These are phyloP conservation scores for Operophtera brumata DNA, from an alignment of 2,888 invertebrate genomes.

Conservation along the genomic window DNA sequence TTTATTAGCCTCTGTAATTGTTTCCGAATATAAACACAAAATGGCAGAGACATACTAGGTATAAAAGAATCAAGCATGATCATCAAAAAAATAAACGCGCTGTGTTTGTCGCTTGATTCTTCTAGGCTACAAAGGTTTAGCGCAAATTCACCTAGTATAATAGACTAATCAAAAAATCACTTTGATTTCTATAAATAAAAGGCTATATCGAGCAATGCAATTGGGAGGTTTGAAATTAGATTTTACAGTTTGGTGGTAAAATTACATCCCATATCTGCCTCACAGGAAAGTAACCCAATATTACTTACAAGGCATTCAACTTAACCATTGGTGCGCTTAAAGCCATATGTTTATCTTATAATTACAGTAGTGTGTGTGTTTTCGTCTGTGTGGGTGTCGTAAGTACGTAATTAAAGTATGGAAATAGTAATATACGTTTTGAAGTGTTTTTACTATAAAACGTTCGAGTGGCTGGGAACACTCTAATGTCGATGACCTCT, in stretches of 20 bases:
- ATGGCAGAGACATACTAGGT: too few species aligned
- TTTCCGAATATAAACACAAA: too few species aligned
- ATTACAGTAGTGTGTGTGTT: conserved; percentile 48
- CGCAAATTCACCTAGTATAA: too few species aligned
- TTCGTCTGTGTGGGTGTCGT: conserved; percentile 57
- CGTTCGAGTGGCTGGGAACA: conserved; percentile 75
- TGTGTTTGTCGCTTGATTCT: too few species aligned
- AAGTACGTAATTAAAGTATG: conserved; percentile 76
- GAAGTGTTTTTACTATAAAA: conserved; percentile 80
- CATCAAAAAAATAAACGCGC: too few species aligned
- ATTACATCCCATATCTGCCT: conserved; percentile 17
- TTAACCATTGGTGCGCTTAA: conserved; percentile 49
- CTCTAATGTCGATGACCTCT: conserved; percentile 64
- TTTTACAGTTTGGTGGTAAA: conserved; percentile 1
- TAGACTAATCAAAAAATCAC: too few species aligned
- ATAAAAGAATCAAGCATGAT: too few species aligned
- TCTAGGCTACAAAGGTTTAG: too few species aligned
- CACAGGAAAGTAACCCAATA: conserved; percentile 62
- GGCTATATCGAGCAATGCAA: too few species aligned
- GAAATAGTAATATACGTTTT: conserved; percentile 79
- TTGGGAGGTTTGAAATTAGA: too few species aligned
- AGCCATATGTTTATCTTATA: conserved; percentile 75
- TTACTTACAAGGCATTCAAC: conserved; percentile 46
- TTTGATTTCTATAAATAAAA: too few species aligned
- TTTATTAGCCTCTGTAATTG: too few species aligned